phyloP scores from a whole-genome alignment of 2,113 vertebrate species.

The Delphinapterus leucas region DNA sequence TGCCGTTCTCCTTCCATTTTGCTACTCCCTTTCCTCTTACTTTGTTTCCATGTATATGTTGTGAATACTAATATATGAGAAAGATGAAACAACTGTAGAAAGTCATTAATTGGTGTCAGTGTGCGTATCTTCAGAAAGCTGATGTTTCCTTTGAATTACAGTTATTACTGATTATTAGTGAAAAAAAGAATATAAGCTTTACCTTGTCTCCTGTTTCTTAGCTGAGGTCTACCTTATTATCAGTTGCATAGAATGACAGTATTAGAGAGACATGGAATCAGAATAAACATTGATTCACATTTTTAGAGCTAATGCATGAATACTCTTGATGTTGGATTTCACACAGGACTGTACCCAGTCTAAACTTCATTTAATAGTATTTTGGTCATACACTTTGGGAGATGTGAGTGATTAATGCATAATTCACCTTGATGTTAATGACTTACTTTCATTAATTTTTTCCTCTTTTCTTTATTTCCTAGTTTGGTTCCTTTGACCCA shows the following conservation, averaged over 20 bases:
- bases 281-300: background rate
- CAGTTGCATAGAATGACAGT: background rate
- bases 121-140: background rate
- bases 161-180: background rate
- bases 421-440: background rate
- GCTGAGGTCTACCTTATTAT: background rate
- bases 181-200: background rate
- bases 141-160: background rate
- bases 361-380: background rate
- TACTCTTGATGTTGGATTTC: background rate
- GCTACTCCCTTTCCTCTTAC: background rate
- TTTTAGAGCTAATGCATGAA: background rate
- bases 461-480: background rate
- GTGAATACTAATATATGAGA: background rate
- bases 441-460: background rate
- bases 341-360: background rate
- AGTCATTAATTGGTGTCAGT: background rate
- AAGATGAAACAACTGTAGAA: background rate
- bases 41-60: background rate
- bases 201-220: background rate
- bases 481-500: background rate
- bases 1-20: background rate
- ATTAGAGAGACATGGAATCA: background rate
- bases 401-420: background rate
- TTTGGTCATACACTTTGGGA: background rate